Evolutionary conservation across 2,888 invertebrate genomes (phyloP).

Genomic region (Apamea epomidion): DNA sequence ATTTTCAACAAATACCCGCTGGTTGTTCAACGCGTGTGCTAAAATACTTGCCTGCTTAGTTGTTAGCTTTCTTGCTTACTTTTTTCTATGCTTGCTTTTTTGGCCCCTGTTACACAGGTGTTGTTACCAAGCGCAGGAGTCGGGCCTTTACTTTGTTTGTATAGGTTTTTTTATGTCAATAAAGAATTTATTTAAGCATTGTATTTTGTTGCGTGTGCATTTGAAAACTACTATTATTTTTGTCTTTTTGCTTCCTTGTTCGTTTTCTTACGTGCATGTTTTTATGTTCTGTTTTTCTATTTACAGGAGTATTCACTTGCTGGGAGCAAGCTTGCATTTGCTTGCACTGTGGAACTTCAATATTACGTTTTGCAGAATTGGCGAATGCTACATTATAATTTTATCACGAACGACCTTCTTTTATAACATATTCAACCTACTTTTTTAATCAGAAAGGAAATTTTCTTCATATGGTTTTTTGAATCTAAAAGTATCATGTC

Average conservation of each 20-base stretch:
- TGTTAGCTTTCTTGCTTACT: constrained; percentile 6
- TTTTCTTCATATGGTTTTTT: too few relatives aligned
- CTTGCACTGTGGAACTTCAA: background rate
- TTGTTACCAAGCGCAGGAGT: background rate
- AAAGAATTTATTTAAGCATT: too few relatives aligned
- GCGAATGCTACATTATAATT: too few relatives aligned
- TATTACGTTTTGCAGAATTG: too few relatives aligned
- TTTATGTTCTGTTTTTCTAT: constrained; percentile 10
- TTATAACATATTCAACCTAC: too few relatives aligned
- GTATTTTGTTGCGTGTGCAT: background rate
- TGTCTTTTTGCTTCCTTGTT: background rate
- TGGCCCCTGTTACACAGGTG: background rate
- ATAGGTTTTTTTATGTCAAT: too few relatives aligned
- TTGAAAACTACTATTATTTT: background rate
- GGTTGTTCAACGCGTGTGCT: background rate
- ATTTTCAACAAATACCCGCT: background rate
- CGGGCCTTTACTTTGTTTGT: background rate
- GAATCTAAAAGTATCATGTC: too few relatives aligned
- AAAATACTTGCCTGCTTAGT: background rate
- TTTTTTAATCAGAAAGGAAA: too few relatives aligned
- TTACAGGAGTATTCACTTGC: constrained; percentile 14
- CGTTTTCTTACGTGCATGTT: constrained; percentile 10
- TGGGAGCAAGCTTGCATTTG: background rate
- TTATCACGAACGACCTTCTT: too few relatives aligned
- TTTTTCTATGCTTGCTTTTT: background rate